Evolutionary conservation across 1,140 invertebrate species (phyloP), one percentile per base, ranked within the genome.

Genomic region (Trinorchestia longiramus): DNA sequence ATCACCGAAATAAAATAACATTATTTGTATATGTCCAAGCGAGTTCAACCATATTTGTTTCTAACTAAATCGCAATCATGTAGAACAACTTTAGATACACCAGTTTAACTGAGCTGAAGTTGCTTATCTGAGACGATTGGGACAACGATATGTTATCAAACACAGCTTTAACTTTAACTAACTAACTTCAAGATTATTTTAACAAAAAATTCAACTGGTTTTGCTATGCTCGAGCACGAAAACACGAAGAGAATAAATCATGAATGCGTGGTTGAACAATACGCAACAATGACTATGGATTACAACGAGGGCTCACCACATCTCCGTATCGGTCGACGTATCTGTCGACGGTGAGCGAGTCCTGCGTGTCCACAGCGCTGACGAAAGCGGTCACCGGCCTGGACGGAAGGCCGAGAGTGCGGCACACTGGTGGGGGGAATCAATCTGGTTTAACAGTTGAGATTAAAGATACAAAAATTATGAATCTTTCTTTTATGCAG

Each of bases 331-430:
- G 97, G 97, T 97, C 97, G 95, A 97, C 97, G 96, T 97, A 97
- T n/a, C 97, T 97, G 96, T 98, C 98, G 77, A 98, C 97, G 42
- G 97, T 97, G 36, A 98, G 96, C 94, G 97, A 97, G 47, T 97
- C 97, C 95, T 98, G 97, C 0, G 97, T 97, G 96, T 98, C 97
- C 95, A 98, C 97, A 43, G 97, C 97, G 40, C 97, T 97, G 1
- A 97, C 96, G 96, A 97, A 98, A 96, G 97, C 97, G 42, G 97
- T 98, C 17, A 98, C 97, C 42, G 97, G 97, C 40, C 98, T 97
- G 96, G 97, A 97, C 0, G 97, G 97, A 43, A 98, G 97, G n/a
- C 98, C 98, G 95, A 98, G 96, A 88, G 97, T 97, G 95, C 97
- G 96, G 96, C 97, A 97, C 95, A 97, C 97, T 97, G 95, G 43